Base-by-base conservation (phyloP, 2,113 vertebrate genomes). In the Barbus barbus region DNA sequence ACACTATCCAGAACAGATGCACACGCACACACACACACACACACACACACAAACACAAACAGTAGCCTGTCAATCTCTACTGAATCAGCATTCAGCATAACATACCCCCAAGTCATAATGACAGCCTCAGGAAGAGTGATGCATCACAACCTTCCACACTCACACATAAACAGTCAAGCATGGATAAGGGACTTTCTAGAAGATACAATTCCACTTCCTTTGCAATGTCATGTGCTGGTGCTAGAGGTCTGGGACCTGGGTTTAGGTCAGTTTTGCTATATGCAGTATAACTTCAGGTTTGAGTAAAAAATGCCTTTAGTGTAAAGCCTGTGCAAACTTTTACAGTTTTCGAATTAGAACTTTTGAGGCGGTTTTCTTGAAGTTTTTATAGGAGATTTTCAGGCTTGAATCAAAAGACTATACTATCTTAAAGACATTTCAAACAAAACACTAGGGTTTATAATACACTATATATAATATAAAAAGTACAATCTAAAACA, bases 61-160 rank as follows among this genome's bases (percentile, higher is more conserved):
- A n/a, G n/a, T 24, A 48, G 56, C 16, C 56, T 79, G 56, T 79
- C 77, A 79, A 79, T 79, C 77, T 79, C n/a, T 20, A 61, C 83
- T 83, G 56, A 63, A 79, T 79, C 77, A 44, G 67, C 36, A 76
- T 84, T 53, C 24, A 41, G 26, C 26, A 48, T 76, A 63, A 11
- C 82, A 81, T 88, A 78, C 90, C 76, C 38, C 51, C 82, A 86
- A 79, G 86, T 84, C 83, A 83, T 84, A 88, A 89, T 89, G 90
- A 89, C 85, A 90, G 87, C 81, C 80, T 74, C 51, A 86, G 82
- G 61, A 88, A 60, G 84, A 90, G 89, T 82, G 86, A 88, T 89
- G 90, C 87, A 89, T 92, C 90, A 90, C 91, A 90, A 91, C 31
- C 22, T 78, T 77, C 31, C 33, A 78, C 85, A 60, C 82, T 80